phyloP scores from a whole-genome alignment of 2,888 invertebrate species.

The Chymomyza fuscimana region DNA sequence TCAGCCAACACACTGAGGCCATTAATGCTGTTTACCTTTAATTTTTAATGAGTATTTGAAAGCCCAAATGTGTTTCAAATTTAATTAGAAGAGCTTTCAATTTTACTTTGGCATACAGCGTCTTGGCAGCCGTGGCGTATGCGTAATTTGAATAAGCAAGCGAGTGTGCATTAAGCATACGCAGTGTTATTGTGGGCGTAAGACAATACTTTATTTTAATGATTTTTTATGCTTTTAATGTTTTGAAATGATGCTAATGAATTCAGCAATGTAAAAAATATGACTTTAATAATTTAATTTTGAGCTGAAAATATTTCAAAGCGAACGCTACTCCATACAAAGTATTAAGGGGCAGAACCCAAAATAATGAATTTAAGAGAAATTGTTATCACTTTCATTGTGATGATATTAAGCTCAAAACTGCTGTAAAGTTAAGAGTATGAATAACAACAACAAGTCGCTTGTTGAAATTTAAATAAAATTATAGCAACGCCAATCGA shows the following conservation, averaged over 20 bases:
- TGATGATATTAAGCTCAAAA: too few relatives aligned
- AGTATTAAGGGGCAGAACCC: too few relatives aligned
- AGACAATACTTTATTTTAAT: background rate
- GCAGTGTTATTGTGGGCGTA: background rate
- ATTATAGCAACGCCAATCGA: too few relatives aligned
- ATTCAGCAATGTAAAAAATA: too few relatives aligned
- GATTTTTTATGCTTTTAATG: background rate
- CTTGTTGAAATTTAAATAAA: too few relatives aligned
- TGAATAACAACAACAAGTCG: too few relatives aligned
- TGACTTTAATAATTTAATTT: too few relatives aligned
- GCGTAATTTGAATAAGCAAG: conserved; percentile 24
- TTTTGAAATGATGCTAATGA: background rate
- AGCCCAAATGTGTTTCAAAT: conserved; percentile 23
- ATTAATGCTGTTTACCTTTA: conserved; percentile 33
- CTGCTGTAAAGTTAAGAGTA: too few relatives aligned
- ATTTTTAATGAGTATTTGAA: conserved; percentile 32
- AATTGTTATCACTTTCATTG: too few relatives aligned
- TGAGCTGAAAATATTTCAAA: too few relatives aligned
- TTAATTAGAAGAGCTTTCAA: conserved; percentile 19
- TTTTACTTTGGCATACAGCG: conserved; percentile 1
- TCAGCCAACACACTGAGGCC: conserved; percentile 6
- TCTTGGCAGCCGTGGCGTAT: conserved; percentile 28
- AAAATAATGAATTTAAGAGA: too few relatives aligned
- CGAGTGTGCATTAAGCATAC: background rate
- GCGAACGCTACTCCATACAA: too few relatives aligned